A percentile compares a stretch with the other conserved stretches of the same genome.
Evolutionary conservation across 2,888 invertebrate genomes (phyloP).

Genomic region (Drosophila borborema): DNA sequence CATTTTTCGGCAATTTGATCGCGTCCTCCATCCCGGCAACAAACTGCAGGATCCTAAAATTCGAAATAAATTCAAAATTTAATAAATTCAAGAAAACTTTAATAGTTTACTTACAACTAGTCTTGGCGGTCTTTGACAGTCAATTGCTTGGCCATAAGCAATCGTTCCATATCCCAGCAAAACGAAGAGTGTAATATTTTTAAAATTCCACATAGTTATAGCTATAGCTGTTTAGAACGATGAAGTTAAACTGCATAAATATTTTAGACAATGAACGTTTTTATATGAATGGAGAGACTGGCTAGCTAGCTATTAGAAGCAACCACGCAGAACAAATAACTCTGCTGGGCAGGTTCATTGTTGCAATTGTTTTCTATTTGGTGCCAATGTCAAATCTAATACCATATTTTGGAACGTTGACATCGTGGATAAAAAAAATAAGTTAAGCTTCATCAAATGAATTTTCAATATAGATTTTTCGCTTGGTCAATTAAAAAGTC

Average conservation of each 20-base stretch:
- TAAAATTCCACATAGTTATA: slow-evolving; percentile 32
- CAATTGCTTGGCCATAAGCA: slow-evolving; percentile 59
- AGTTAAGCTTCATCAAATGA: slow-evolving; percentile 41
- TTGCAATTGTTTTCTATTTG: slow-evolving; percentile 68
- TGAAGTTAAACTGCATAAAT: slow-evolving; percentile 37
- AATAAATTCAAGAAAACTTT: background rate
- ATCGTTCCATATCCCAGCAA: slow-evolving; percentile 33
- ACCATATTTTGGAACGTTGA: slow-evolving; percentile 66
- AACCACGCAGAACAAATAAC: slow-evolving; percentile 74
- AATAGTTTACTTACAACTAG: slow-evolving; percentile 77
- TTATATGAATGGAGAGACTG: slow-evolving; percentile 51
- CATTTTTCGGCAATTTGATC: slow-evolving; percentile 78
- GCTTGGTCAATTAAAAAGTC: slow-evolving; percentile 65
- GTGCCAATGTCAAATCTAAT: slow-evolving; percentile 76
- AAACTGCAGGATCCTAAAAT: slow-evolving; percentile 79
- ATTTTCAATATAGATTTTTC: slow-evolving; percentile 25
- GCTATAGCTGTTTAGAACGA: background rate
- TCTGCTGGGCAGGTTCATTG: slow-evolving; percentile 66
- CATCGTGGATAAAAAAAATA: slow-evolving; percentile 47
- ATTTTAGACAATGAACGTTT: slow-evolving; percentile 41
- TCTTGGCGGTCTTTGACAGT: slow-evolving; percentile 82
- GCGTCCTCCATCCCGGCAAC: slow-evolving; percentile 83
- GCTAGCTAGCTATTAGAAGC: slow-evolving; percentile 56
- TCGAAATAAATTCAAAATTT: background rate
- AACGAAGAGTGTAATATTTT: slow-evolving; percentile 22